These are phyloP conservation scores for Aleiodes sp. DNA, from an alignment of 1,140 invertebrate genomes.

Conservation along the genomic window DNA sequence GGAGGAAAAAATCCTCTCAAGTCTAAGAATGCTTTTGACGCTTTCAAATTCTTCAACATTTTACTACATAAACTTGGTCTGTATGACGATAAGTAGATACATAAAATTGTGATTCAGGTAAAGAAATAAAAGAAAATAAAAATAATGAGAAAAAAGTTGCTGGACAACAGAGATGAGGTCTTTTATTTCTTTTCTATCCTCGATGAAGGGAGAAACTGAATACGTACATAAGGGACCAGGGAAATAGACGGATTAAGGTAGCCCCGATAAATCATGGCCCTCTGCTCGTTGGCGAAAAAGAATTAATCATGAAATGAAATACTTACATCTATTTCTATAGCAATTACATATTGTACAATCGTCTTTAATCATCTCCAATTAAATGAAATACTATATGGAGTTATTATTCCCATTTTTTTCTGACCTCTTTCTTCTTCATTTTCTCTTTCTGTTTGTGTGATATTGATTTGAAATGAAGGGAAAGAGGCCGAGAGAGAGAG, in stretches of 20 bases:
- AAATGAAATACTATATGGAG: too few relatives aligned
- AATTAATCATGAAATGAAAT: constrained; percentile 9
- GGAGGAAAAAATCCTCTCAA: background rate
- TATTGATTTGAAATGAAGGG: too few relatives aligned
- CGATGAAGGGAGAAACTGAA: background rate
- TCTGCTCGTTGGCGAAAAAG: background rate
- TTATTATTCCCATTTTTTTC: too few relatives aligned
- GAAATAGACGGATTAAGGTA: constrained; percentile 23
- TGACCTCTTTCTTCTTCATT: too few relatives aligned
- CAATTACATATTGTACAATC: too few relatives aligned
- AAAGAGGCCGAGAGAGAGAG: too few relatives aligned
- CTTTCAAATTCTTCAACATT: background rate
- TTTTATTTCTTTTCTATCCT: background rate
- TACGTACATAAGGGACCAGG: background rate
- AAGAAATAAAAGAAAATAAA: background rate
- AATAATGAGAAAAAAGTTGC: background rate
- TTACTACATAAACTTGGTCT: constrained; percentile 4
- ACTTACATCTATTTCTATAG: constrained; percentile 8
- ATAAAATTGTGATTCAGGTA: background rate
- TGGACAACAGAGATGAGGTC: background rate
- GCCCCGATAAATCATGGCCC: constrained; percentile 26
- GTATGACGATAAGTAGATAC: background rate
- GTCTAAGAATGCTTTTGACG: background rate
- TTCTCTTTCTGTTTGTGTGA: too few relatives aligned
- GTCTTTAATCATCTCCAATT: too few relatives aligned